phyloP scores from a whole-genome alignment of 1,140 invertebrate species.

The Drosophila sp. region DNA sequence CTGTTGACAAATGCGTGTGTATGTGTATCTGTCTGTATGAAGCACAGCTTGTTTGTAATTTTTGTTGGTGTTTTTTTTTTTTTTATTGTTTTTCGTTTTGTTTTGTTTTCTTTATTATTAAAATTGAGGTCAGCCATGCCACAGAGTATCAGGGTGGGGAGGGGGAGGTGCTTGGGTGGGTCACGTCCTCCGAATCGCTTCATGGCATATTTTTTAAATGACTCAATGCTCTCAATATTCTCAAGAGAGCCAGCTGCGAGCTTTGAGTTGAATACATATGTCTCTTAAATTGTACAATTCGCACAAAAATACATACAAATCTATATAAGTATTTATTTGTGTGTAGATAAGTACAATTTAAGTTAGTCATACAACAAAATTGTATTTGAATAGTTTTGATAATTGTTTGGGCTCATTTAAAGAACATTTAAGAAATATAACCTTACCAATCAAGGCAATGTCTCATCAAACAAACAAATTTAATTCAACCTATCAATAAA shows the following conservation, averaged over 20 bases:
- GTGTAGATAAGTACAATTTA: conserved; percentile 24
- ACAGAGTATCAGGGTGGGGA: not conserved
- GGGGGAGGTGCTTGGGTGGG: conserved; percentile 15
- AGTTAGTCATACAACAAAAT: conserved; percentile 21
- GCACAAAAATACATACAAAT: not conserved
- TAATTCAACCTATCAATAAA: too few species aligned
- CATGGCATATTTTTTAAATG: conserved; percentile 36
- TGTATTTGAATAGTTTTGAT: conserved; percentile 8
- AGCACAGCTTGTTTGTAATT: conserved; percentile 25
- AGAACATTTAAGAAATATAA: not conserved
- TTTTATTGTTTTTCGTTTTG: too few species aligned
- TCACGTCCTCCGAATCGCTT: conserved; percentile 30
- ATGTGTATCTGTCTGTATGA: conserved; percentile 13
- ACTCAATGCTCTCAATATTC: conserved; percentile 22
- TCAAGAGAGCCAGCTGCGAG: conserved; percentile 22
- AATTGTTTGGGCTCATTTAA: conserved; percentile 1
- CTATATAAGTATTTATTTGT: not conserved
- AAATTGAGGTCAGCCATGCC: conserved; percentile 38
- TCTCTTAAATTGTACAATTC: conserved; percentile 2
- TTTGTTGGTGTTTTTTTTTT: conserved; percentile 1
- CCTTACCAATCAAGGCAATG: conserved; percentile 10
- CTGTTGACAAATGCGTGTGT: conserved; percentile 21
- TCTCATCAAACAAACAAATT: conserved; percentile 6
- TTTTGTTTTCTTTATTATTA: conserved; percentile 25
- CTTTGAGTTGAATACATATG: conserved; percentile 10